Conservation (phyloP, 1,140 invertebrate species). For the Limonius californicus region DNA sequence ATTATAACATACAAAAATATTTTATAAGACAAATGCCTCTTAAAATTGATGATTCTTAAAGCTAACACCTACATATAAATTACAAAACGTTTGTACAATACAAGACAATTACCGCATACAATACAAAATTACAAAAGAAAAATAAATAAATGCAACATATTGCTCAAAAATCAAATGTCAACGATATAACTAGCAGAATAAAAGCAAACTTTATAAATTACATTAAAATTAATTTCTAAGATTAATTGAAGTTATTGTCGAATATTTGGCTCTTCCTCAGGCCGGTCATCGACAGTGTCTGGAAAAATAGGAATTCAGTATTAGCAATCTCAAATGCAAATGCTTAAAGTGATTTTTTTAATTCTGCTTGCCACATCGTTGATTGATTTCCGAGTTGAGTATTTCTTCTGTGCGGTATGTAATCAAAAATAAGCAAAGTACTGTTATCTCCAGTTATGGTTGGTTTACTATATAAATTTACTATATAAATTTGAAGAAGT, state of each 20-base stretch:
- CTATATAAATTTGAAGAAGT: too few relatives aligned
- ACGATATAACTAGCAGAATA: constrained; percentile 21
- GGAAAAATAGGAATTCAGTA: neutral
- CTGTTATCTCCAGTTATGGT: too few relatives aligned
- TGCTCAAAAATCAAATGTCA: neutral
- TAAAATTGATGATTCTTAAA: too few relatives aligned
- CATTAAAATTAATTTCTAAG: neutral
- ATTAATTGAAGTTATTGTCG: neutral
- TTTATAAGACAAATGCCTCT: neutral
- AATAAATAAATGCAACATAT: constrained; percentile 7
- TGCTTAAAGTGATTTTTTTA: neutral
- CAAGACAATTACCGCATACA: neutral
- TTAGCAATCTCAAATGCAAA: too few relatives aligned
- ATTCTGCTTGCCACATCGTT: constrained; percentile 11
- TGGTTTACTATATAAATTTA: too few relatives aligned
- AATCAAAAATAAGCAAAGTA: too few relatives aligned
- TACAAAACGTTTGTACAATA: neutral
- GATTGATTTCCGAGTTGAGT: too few relatives aligned
- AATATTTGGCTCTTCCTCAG: neutral
- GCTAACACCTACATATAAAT: neutral
- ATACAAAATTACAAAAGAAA: neutral
- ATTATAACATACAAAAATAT: neutral
- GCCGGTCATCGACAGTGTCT: constrained; percentile 5
- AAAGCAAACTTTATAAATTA: constrained; percentile 6
- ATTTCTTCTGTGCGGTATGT: too few relatives aligned